Base-by-base conservation (phyloP, 2,797 vertebrate species). In the Ctenochaetus hawaiiensis region DNA sequence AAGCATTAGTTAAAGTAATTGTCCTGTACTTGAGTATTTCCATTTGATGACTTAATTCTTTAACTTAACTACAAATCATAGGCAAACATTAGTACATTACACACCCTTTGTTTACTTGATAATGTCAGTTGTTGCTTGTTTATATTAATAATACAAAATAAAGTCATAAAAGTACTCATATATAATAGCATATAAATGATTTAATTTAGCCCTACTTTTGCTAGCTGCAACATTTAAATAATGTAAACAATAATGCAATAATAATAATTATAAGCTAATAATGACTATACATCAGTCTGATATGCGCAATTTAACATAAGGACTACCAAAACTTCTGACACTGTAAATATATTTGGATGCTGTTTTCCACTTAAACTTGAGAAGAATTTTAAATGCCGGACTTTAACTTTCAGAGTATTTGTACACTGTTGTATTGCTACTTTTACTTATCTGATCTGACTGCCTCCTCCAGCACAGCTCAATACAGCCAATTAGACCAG, bases 401-500 rank as follows among this genome's bases (percentile, higher is more conserved):
- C n/a, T n/a, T 43, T 54, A 2, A 54, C 23, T 37, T 66, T 11
- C 5, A 66, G 9, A 22, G 14, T 39, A 56, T 52, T 37, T 22
- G 17, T 17, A 13, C 37, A 18, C 41, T 20, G 17, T 52, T 34
- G n/a, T 30, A 39, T 63, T 68, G 53, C 26, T 48, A 30, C 59
- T 64, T 72, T 41, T 58, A 57, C 37, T 22, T 64, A 47, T 9
- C 26, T 44, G 20, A 59, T 48, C 67, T 14, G 23, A 63, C 22
- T 52, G 41, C 41, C 39, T 65, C 51, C 8, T 56, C n/a, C 49
- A 47, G 43, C 47, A 53, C 43, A n/a, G 12, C 84, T 91, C 84
- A 85, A 78, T 83, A 84, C 74, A 88, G 77, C 85, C 86, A 92
- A 91, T 94, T 92, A 93, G 75, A 87, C 80, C 78, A 88, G 77